Percentiles rank a stretch among this genome's conserved stretches.
These are phyloP conservation scores for Cinclus mexicanus DNA, from an alignment of 2,113 vertebrate species.

Conservation along the genomic window DNA sequence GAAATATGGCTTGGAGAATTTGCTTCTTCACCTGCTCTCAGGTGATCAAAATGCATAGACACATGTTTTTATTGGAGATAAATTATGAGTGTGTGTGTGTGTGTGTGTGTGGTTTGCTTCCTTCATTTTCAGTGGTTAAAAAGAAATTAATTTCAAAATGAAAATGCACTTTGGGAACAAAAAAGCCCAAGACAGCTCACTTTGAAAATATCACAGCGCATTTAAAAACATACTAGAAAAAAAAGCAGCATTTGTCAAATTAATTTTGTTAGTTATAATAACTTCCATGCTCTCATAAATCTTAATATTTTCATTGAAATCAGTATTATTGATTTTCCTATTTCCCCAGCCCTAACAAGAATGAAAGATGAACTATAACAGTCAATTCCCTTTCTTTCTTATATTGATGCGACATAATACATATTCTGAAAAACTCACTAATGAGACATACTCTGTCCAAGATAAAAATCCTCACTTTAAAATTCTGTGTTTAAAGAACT, in stretches of 20 bases:
- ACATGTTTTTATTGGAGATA: not conserved
- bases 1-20: not conserved
- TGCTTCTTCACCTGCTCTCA: not conserved
- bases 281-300: not conserved
- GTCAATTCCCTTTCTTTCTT: not conserved
- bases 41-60: not conserved
- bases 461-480: not conserved
- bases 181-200: not conserved
- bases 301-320: not conserved
- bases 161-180: not conserved
- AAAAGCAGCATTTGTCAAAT: not conserved
- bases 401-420: not conserved
- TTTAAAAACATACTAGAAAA: not conserved
- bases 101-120: not conserved
- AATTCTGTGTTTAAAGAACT: not conserved
- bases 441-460: not conserved
- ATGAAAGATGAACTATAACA: not conserved
- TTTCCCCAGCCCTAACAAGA: not conserved
- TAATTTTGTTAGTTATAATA: not conserved
- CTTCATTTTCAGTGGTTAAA: not conserved
- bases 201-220: not conserved
- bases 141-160: not conserved
- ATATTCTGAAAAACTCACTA: not conserved
- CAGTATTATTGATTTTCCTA: not conserved
- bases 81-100: rapidly evolving